Evolutionary conservation across 92 coral and sea anemone genomes (phyloP).

Genomic region (Umimayanthus chanpuru): DNA sequence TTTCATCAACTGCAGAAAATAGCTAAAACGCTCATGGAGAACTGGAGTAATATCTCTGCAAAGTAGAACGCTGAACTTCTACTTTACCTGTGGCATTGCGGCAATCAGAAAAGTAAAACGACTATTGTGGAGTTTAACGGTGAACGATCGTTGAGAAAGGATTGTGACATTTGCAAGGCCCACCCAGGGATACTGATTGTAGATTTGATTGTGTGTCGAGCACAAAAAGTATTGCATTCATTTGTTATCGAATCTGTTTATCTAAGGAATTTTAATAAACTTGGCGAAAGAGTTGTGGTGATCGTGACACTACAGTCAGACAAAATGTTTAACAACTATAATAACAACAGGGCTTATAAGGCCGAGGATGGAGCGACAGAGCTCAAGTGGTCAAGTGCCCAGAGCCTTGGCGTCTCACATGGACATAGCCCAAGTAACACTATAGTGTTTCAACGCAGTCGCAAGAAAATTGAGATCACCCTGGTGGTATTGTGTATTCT

Average conservation of each 20-base stretch:
- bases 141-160: background rate
- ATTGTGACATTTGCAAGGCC: background rate
- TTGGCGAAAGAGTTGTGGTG: slow-evolving; percentile 54
- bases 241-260: slow-evolving; percentile 57
- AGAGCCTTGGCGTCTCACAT: slow-evolving; percentile 70
- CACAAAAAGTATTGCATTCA: slow-evolving; percentile 30
- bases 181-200: slow-evolving; percentile 24
- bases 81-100: slow-evolving; percentile 5
- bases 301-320: slow-evolving; percentile 8
- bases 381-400: slow-evolving; percentile 61
- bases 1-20: slow-evolving; percentile 7
- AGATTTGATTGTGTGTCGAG: background rate
- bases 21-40: background rate
- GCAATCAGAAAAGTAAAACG: background rate
- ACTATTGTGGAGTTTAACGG: slow-evolving; percentile 2
- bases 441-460: slow-evolving; percentile 54
- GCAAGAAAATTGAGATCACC: slow-evolving; percentile 52
- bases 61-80: background rate
- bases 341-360: slow-evolving; percentile 33
- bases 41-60: background rate
- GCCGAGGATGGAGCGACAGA: slow-evolving; percentile 31
- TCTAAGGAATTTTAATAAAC: slow-evolving; percentile 53
- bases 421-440: slow-evolving; percentile 41
- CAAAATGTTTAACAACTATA: slow-evolving; percentile 28
- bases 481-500: slow-evolving; percentile 60